Conservation (phyloP, 2,888 invertebrate genomes). For the Cinara cedri region DNA sequence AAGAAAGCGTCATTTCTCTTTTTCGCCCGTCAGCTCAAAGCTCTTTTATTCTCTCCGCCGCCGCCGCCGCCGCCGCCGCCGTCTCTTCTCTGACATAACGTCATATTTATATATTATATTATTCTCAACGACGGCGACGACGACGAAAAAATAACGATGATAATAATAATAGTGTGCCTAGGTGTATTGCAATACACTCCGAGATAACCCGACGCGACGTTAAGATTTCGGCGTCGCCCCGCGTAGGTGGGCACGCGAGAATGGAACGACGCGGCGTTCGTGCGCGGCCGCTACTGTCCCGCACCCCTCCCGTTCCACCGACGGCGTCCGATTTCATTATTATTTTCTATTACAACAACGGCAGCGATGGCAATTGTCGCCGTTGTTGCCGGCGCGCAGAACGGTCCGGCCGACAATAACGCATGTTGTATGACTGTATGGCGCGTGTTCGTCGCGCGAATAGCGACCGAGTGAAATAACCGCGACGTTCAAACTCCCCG, state of each 20-base stretch:
- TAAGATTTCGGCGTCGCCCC: slow-evolving; percentile 37
- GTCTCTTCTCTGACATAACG: slow-evolving; percentile 44
- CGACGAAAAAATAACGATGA: not conserved
- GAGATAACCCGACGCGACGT: slow-evolving; percentile 3
- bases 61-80: slow-evolving; percentile 1
- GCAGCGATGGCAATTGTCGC: too few species aligned
- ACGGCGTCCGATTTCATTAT: not conserved
- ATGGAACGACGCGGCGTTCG: not conserved
- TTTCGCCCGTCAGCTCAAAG: slow-evolving; percentile 57
- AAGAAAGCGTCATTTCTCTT: slow-evolving; percentile 58
- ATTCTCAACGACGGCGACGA: too few species aligned
- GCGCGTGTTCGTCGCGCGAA: too few species aligned
- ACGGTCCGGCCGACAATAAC: slow-evolving; percentile 15
- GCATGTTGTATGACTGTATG: too few species aligned
- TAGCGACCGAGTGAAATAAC: too few species aligned
- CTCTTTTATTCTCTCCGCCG: slow-evolving; percentile 47
- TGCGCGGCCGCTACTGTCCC: too few species aligned
- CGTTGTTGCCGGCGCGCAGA: not conserved
- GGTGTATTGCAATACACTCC: too few species aligned
- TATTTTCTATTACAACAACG: not conserved
- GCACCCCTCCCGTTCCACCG: too few species aligned
- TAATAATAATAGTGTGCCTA: slow-evolving; percentile 1
- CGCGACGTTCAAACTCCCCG: too few species aligned
- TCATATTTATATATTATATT: slow-evolving; percentile 38
- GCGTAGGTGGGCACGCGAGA: too few species aligned